Conservation (phyloP, 2,888 invertebrate genomes). For the Nomada lathburiana region DNA sequence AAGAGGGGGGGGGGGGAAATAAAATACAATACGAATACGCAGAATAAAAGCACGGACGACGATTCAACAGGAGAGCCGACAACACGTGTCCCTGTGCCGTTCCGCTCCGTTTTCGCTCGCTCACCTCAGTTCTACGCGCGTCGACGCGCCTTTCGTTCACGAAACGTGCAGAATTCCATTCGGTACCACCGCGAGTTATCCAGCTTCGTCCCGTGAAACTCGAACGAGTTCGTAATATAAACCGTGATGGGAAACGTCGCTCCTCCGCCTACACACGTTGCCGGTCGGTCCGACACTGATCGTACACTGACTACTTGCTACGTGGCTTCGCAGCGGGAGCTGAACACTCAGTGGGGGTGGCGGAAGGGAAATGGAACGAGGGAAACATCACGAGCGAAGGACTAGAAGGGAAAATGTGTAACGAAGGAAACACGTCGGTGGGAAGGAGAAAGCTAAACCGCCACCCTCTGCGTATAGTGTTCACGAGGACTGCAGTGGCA, state of each 20-base stretch:
- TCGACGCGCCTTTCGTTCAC: not conserved
- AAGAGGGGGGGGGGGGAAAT: not conserved
- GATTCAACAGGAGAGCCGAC: conserved; percentile 10
- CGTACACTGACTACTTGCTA: conserved; percentile 63
- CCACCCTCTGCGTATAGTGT: not conserved
- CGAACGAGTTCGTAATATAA: conserved; percentile 46
- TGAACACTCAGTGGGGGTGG: conserved; percentile 50
- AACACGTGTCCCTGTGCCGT: conserved; percentile 28
- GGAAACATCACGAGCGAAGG: conserved; percentile 8
- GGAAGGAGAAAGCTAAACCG: not conserved
- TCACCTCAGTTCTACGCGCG: conserved; percentile 22
- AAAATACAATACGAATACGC: too few relatives aligned
- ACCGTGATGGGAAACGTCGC: conserved; percentile 23
- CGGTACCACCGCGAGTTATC: not conserved
- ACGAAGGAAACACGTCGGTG: not conserved
- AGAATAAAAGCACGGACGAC: conserved; percentile 11
- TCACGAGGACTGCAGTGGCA: not conserved
- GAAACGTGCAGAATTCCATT: conserved; percentile 9
- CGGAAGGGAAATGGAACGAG: conserved; percentile 39
- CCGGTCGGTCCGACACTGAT: conserved; percentile 67
- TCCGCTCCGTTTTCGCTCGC: not conserved
- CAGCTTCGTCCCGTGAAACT: conserved; percentile 17
- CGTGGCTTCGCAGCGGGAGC: conserved; percentile 49
- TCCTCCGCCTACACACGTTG: conserved; percentile 47
- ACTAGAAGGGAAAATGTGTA: conserved; percentile 11